Evolutionary conservation across 2,888 invertebrate species (phyloP), one percentile per base, ranked within the genome.

Genomic region (Graphium colonna): DNA sequence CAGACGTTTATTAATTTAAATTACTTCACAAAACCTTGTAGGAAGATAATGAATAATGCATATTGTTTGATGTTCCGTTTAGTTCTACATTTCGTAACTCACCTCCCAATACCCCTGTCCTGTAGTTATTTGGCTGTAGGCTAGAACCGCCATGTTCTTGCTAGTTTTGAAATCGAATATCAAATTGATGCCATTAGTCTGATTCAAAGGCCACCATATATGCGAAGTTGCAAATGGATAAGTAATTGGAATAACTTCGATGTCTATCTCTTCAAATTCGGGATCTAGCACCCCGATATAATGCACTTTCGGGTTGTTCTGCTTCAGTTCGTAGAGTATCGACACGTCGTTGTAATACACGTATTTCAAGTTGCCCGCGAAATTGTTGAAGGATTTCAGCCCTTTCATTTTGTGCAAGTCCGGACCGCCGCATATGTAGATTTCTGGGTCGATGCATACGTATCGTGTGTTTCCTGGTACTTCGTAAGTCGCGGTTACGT

Each of bases 281-380:
- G 96, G 95, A 67, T 94, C 93, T 59, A 97, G 81, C 5, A 95
- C 93, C 36, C 95, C 92, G 63, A 94, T 94, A 71, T 95, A 94
- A 73, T 95, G 94, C 9, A 95, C 95, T 90, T 96, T 96, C 17
- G 96, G 96, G 78, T 96, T 96, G 61, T 94, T 93, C 65, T 94
- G 94, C 65, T 95, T 94, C 58, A 98, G 80, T 72, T 97, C 96
- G 75, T 97, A 97, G 58, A 98, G 90, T 61, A 98, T 96, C 0
- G 97, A 96, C 26, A 97, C 94, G 71, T 97, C 97, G 77, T 98
- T 97, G 82, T 96, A 97, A 77, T 96, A 98, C 43, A 97, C 96
- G 76, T 97, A 97, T 74, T 97, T 96, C 33, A 98, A 78, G 64
- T 96, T 96, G 17, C 98, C 96, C 63, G 95, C 95, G 75, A 96